Evolutionary conservation across 2,113 vertebrate species (phyloP), one percentile per base, ranked within the genome.

Genomic region (Haemorhous mexicanus): DNA sequence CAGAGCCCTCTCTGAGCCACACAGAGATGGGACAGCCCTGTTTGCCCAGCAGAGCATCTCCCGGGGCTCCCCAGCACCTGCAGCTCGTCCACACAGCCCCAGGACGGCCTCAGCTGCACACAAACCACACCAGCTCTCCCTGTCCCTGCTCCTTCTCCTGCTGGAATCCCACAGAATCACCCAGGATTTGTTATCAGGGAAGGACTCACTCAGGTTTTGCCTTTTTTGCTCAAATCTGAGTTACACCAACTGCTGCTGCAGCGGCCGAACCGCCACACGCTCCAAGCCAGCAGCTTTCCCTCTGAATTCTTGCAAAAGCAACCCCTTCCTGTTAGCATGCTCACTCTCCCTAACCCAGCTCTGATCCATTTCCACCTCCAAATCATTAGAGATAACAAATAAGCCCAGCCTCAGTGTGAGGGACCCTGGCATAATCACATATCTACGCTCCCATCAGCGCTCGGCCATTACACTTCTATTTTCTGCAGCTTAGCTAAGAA

Each of bases 81-180:
- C 70, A 39, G 58, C 47, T 35, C 8, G 0, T 35, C 46, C 62
- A 14, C n/a, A 1, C 21, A 14, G 28, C 41, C 33, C 13, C 3
- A 0, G 16, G 16, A 35, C 6, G 30, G 7, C 3, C 5, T 8
- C 32, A 64, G 21, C 56, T 16, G 6, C 46, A 6, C 58, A 18
- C 32, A 30, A 21, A 11, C 32, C 47, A 10, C 47, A 3, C 2
- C 78, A 32, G 0, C 14, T 28, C 72, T 2, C 6, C 6, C 0
- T 0, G 3, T 2, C n/a, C 62, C 52, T 35, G 14, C 16, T 1
- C 0, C 0, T 23, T 12, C 67, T 39, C 59, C 53, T 10, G 18
- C 11, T 0, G 11, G 35, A 19, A 39, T 1, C 32, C 67, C 74
- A 23, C 37, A 49, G 53, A 39, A 41, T 24, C n/a, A 7, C 5